Percentiles rank a stretch among this genome's conserved stretches.
These are phyloP conservation scores for Dendroctonus ponderosae DNA, from an alignment of 1,140 invertebrate species.

Conservation along the genomic window DNA sequence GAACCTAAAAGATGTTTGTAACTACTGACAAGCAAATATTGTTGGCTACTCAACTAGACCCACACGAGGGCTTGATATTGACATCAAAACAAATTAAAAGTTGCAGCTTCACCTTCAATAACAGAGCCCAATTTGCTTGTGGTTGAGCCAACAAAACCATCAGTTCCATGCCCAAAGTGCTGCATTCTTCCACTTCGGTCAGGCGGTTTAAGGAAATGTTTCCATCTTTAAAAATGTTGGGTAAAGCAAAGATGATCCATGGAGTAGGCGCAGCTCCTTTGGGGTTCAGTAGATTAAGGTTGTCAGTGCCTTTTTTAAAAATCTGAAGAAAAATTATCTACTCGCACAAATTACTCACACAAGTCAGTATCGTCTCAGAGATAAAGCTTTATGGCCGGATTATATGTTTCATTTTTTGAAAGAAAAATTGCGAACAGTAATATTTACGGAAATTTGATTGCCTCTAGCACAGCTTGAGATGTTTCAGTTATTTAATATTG, in stretches of 20 bases:
- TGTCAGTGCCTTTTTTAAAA: constrained; percentile 58
- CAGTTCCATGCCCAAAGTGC: constrained; percentile 65
- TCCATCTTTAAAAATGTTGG: constrained; percentile 59
- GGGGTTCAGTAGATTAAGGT: constrained; percentile 55
- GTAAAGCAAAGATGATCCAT: constrained; percentile 66
- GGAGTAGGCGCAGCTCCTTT: constrained; percentile 56
- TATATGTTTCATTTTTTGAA: too few relatives aligned
- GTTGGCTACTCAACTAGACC: too few relatives aligned
- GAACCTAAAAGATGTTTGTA: constrained; percentile 51
- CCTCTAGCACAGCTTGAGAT: too few relatives aligned
- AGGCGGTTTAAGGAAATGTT: constrained; percentile 52
- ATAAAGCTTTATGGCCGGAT: too few relatives aligned
- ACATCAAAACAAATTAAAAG: not conserved
- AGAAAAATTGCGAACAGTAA: too few relatives aligned
- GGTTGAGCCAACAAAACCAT: constrained; percentile 71
- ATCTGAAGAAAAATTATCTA: constrained; percentile 49
- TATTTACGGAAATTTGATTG: too few relatives aligned
- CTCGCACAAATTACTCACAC: too few relatives aligned
- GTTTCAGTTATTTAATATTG: too few relatives aligned
- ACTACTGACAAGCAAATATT: too few relatives aligned
- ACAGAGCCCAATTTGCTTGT: constrained; percentile 69
- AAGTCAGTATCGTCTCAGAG: too few relatives aligned
- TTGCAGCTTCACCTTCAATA: constrained; percentile 61
- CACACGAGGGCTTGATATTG: too few relatives aligned
- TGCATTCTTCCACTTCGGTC: constrained; percentile 56